Conservation (phyloP, 1,140 invertebrate species). For the Chymomyza costata region DNA sequence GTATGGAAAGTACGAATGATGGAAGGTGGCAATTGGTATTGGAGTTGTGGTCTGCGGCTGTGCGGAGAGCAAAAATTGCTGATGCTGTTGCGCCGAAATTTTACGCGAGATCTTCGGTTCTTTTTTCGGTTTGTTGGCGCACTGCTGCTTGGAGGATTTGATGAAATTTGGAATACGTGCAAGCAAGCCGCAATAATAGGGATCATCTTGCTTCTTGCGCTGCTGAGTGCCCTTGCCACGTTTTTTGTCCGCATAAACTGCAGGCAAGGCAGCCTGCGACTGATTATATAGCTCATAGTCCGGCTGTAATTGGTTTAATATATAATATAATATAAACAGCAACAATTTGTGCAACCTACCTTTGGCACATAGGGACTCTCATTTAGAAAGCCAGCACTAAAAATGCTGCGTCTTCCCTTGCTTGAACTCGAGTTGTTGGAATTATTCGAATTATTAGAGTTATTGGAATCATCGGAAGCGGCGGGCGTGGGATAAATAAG, state of each 20-base stretch:
- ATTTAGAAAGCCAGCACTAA: slow-evolving; percentile 63
- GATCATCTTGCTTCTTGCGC: slow-evolving; percentile 81
- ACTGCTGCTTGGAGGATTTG: slow-evolving; percentile 64
- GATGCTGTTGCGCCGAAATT: slow-evolving; percentile 62
- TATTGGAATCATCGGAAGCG: slow-evolving; percentile 68
- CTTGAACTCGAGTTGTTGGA: slow-evolving; percentile 51
- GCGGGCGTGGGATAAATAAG: slow-evolving; percentile 69
- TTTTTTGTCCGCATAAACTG: slow-evolving; percentile 59
- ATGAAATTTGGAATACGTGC: slow-evolving; percentile 90
- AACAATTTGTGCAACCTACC: slow-evolving; percentile 26
- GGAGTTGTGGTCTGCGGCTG: slow-evolving; percentile 47
- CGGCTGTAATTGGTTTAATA: slow-evolving; percentile 34
- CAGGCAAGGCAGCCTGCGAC: slow-evolving; percentile 23
- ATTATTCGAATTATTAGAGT: slow-evolving; percentile 34
- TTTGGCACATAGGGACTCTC: slow-evolving; percentile 72
- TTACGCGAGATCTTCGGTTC: slow-evolving; percentile 69
- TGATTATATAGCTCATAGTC: slow-evolving; percentile 58
- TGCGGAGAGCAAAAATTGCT: slow-evolving; percentile 32
- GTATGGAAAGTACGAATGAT: slow-evolving; percentile 70
- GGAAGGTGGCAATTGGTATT: slow-evolving; percentile 66
- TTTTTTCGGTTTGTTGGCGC: slow-evolving; percentile 57
- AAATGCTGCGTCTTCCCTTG: slow-evolving; percentile 64
- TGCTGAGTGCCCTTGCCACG: slow-evolving; percentile 52
- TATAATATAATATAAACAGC: background rate
- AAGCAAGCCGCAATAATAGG: slow-evolving; percentile 88